Conservation (phyloP, 2,113 vertebrate genomes). For the Irena cyanogastra region DNA sequence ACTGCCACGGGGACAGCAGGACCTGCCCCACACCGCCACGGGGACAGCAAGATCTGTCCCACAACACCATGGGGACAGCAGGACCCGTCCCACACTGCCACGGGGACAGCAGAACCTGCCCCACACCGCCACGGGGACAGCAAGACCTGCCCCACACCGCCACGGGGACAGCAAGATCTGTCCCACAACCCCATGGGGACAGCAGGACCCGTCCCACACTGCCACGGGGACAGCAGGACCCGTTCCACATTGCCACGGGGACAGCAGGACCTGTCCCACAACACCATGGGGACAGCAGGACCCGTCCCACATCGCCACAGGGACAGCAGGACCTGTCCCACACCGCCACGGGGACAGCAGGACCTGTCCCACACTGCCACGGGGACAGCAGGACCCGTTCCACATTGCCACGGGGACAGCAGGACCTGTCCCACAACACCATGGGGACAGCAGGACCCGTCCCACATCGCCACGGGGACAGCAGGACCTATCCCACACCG, state of each 20-base stretch:
- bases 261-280: background rate
- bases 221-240: accelerated
- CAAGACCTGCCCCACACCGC: background rate
- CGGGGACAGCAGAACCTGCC: background rate
- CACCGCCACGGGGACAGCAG: accelerated
- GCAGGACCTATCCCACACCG: background rate
- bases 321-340: background rate
- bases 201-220: background rate
- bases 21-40: background rate
- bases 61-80: accelerated
- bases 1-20: accelerated
- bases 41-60: background rate
- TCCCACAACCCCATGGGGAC: accelerated
- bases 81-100: background rate
- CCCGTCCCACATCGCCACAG: accelerated
- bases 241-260: accelerated
- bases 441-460: background rate
- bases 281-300: accelerated
- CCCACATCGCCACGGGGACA: accelerated
- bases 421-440: background rate
- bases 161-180: accelerated
- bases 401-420: accelerated
- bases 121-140: accelerated
- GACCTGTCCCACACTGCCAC: background rate
- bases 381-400: background rate